Conservation (phyloP, 2,797 vertebrate genomes). For the Myotis pilosus region DNA sequence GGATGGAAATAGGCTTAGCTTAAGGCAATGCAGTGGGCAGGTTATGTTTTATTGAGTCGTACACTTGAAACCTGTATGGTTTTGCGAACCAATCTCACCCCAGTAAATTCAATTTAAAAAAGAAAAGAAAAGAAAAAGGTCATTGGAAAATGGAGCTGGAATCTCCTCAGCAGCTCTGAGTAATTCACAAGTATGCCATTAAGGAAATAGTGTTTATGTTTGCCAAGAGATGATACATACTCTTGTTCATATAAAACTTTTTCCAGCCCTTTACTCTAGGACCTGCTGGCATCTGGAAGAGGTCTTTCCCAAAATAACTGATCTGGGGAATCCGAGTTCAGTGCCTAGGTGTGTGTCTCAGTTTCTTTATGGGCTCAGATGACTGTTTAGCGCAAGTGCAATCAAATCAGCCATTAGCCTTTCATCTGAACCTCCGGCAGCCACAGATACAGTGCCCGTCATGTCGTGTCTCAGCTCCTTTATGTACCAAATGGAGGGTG, state of each 20-base stretch:
- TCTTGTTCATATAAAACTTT: background rate
- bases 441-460: background rate
- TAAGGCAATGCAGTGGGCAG: background rate
- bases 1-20: background rate
- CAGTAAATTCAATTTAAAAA: background rate
- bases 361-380: background rate
- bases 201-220: constrained; percentile 5
- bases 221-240: constrained; percentile 43
- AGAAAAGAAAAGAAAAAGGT: background rate
- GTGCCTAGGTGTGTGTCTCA: background rate
- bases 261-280: background rate
- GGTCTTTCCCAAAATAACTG: constrained; percentile 24
- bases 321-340: background rate
- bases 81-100: background rate
- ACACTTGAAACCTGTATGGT: background rate
- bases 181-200: constrained; percentile 33
- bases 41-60: background rate
- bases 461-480: constrained; percentile 19
- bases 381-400: constrained; percentile 34
- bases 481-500: background rate
- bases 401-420: constrained; percentile 47
- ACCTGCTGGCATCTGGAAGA: background rate
- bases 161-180: background rate
- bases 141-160: background rate
- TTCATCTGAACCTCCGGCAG: background rate